Evolutionary conservation across 2,888 invertebrate species (phyloP).

Genomic region (Caenorhabditis panamensis): DNA sequence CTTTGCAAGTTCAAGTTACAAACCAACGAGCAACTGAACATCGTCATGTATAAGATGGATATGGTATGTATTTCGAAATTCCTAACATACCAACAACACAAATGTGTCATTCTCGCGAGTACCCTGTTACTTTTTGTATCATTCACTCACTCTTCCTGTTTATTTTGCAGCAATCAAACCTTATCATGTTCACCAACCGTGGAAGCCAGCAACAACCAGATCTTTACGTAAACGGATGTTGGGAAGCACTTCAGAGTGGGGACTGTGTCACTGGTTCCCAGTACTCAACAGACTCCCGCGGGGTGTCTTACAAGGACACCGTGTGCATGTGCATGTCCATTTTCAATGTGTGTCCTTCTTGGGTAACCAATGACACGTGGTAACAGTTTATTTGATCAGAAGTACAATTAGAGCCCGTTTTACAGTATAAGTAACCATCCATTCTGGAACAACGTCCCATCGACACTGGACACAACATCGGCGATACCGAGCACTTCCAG

Average conservation of each 20-base stretch:
- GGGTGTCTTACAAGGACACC: constrained; percentile 25
- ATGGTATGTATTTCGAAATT: constrained; percentile 22
- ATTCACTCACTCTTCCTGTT: background rate
- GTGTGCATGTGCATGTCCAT: constrained; percentile 22
- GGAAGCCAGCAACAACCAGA: constrained; percentile 20
- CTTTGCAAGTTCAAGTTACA: constrained; percentile 22
- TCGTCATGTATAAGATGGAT: constrained; percentile 37
- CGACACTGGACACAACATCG: background rate
- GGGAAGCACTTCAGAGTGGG: constrained; percentile 12
- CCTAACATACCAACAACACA: background rate
- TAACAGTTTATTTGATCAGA: background rate
- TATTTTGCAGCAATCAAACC: constrained; percentile 41
- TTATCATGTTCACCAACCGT: constrained; percentile 37
- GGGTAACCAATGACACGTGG: constrained; percentile 37
- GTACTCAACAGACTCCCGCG: constrained; percentile 27
- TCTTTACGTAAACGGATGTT: constrained; percentile 34
- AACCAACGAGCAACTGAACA: constrained; percentile 22
- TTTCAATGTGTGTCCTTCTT: background rate
- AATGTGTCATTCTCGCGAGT: background rate
- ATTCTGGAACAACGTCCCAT: constrained; percentile 43
- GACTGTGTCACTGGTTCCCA: constrained; percentile 34
- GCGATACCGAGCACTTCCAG: constrained; percentile 14
- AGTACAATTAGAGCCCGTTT: background rate
- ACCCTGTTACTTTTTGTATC: background rate
- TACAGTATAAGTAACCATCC: constrained; percentile 47